These are phyloP conservation scores for Uria aalge DNA, from an alignment of 2,113 vertebrate genomes.

Conservation along the genomic window DNA sequence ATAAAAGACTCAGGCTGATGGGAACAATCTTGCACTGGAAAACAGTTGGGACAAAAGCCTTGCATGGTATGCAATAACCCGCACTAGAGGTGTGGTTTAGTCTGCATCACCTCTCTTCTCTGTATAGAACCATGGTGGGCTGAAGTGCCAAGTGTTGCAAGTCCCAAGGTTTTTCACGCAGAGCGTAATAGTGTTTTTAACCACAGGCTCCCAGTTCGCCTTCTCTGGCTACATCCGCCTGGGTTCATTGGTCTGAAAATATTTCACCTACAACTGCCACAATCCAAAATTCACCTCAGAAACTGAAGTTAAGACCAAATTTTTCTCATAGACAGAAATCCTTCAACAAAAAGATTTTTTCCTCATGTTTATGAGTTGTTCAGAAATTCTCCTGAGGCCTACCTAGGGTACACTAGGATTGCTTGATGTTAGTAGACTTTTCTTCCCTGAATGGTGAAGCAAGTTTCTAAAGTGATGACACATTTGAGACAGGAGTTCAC, in stretches of 20 bases:
- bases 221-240: background rate
- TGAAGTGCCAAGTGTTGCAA: background rate
- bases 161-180: background rate
- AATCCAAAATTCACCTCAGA: background rate
- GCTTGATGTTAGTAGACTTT: background rate
- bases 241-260: background rate
- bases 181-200: background rate
- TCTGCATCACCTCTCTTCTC: background rate
- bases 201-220: background rate
- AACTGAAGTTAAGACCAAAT: background rate
- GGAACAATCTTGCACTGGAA: background rate
- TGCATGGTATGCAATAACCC: background rate
- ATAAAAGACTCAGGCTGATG: background rate
- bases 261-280: background rate
- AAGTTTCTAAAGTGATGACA: background rate
- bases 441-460: background rate
- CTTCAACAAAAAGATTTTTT: background rate
- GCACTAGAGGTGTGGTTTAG: background rate
- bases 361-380: background rate
- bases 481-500: background rate
- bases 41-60: background rate
- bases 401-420: background rate
- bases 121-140: background rate
- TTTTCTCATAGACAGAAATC: background rate
- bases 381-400: background rate